Percentiles rank a stretch among this genome's conserved stretches.
Evolutionary conservation across 23 tunicate genomes (phyloP).

Genomic region (Styela clava): DNA sequence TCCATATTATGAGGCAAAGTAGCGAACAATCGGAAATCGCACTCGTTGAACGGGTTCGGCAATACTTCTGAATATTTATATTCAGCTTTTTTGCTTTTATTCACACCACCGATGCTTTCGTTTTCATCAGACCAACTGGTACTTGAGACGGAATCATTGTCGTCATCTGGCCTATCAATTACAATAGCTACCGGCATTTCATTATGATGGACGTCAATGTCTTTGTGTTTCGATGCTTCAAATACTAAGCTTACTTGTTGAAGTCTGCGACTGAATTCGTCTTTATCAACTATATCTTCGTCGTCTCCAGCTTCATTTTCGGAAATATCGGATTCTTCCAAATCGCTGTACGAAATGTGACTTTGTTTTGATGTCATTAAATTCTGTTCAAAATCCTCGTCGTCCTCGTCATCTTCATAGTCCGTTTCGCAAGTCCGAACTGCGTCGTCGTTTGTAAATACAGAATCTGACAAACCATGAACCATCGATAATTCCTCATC

Average conservation of each 20-base stretch:
- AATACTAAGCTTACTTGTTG: constrained; percentile 31
- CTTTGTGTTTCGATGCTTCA: constrained; percentile 6
- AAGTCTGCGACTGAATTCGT: constrained; percentile 22
- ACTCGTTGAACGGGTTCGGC: constrained; percentile 7
- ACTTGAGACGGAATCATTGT: neutral
- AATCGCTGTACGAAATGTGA: constrained; percentile 24
- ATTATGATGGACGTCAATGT: neutral
- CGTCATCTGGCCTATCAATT: constrained; percentile 2
- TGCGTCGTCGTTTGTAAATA: constrained; percentile 2
- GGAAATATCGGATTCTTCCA: constrained; percentile 33
- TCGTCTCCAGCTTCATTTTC: constrained; percentile 30
- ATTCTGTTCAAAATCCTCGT: neutral
- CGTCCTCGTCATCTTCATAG: constrained; percentile 13
- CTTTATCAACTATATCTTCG: constrained; percentile 23
- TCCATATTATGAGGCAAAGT: constrained; percentile 15
- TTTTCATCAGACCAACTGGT: neutral
- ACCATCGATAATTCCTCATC: neutral
- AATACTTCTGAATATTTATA: constrained; percentile 6
- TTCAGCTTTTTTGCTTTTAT: neutral
- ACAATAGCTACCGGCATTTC: neutral
- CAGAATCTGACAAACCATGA: constrained; percentile 12
- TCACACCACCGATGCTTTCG: neutral
- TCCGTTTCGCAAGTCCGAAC: constrained; percentile 6
- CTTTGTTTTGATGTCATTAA: neutral
- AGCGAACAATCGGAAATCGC: neutral